These are phyloP conservation scores for Saccostrea glomerata DNA, from an alignment of 1,140 invertebrate genomes.

Conservation along the genomic window DNA sequence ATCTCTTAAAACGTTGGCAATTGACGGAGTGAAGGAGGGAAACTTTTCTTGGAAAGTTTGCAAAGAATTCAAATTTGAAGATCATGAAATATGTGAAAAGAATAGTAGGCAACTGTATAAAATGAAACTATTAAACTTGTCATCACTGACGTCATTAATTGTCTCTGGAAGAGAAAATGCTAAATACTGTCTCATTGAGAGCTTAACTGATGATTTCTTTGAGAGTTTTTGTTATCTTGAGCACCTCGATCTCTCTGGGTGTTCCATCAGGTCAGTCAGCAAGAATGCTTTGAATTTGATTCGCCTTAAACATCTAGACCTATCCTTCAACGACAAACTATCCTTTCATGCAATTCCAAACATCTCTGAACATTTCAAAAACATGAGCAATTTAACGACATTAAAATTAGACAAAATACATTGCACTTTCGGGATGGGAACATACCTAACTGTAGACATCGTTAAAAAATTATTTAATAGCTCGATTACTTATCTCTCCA, in stretches of 20 bases:
- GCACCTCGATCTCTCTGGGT: neutral
- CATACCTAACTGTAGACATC: neutral
- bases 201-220: neutral
- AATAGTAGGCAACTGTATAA: no score
- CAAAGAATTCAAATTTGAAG: neutral
- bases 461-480: neutral
- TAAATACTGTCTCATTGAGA: neutral
- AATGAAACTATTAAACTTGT: neutral
- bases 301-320: neutral
- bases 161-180: neutral
- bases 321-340: neutral
- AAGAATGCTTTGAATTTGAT: neutral
- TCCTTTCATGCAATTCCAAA: neutral
- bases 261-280: neutral
- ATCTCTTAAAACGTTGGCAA: neutral
- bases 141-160: neutral
- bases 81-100: neutral
- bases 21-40: neutral
- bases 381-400: neutral
- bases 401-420: slow-evolving; percentile 24
- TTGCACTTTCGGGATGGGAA: slow-evolving; percentile 11
- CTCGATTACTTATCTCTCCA: neutral
- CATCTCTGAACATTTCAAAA: neutral
- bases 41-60: neutral
- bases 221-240: neutral